Evolutionary conservation across 2,888 invertebrate species (phyloP), one percentile per base, ranked within the genome.

Genomic region (Augochlorella aurata): DNA sequence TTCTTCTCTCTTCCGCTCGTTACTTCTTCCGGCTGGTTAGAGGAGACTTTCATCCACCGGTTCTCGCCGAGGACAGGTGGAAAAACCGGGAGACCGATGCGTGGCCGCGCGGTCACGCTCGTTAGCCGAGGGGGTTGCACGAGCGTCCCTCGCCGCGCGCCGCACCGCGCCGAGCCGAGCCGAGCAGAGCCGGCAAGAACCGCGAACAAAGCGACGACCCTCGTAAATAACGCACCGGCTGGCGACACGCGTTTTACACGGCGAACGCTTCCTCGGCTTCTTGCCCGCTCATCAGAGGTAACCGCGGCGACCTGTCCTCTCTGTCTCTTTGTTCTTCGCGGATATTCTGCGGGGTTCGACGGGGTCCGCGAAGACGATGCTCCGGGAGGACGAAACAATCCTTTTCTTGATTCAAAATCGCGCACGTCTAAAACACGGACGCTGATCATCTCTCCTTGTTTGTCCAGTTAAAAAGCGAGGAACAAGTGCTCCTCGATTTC

Each of bases 141-240:
- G 38, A 38, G 54, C 61, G 58, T 3, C 24, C 66, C 16, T 38
- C 45, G 2, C 2, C 24, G 14, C 24, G 14, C 29, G 29, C 29
- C 29, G 29, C 1, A 1, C 5, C 38, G 5, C 1, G 38, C 38
- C 38, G 38, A 38, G 38, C 38, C 4, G 38, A 38, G 38, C 38
- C 3, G 38, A 38, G 7, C 38, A 4, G 38, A 38, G 2, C 2
- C 24, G 14, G 65, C 67, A 82, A 80, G 82, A 76, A 76, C 63
- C 49, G 10, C 50, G 61, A 38, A 61, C 44, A 66, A 74, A 74
- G 67, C 29, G 61, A 71, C 72, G 29, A 52, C 12, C 44, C 61
- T 75, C 82, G 82, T 80, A 75, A 71, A 74, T 80, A 82, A 80
- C 81, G 81, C 72, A 69, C 80, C 80, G 71, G 81, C 67, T 80